phyloP scores from a whole-genome alignment of 2,888 invertebrate species.

The Mythimna albipuncta region DNA sequence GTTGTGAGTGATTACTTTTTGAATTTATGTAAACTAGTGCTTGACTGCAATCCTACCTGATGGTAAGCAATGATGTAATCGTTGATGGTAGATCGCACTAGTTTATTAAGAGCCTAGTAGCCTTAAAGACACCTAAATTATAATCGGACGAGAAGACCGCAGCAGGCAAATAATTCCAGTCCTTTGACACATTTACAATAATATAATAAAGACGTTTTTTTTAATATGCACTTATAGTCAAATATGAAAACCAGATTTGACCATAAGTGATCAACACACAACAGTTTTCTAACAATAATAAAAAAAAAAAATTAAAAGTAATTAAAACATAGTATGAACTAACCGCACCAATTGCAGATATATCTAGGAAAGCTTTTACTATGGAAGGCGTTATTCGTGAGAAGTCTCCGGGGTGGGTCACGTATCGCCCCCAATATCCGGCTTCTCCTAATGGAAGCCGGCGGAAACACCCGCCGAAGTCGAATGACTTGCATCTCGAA shows the following conservation, averaged over 20 bases:
- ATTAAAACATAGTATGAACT: constrained; percentile 30
- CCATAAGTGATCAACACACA: not conserved
- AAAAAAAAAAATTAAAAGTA: not conserved
- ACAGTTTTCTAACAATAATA: not conserved
- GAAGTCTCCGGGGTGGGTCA: constrained; percentile 58
- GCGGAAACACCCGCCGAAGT: constrained; percentile 60
- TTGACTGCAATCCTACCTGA: no score
- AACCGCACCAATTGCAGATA: constrained; percentile 30
- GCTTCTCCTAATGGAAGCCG: constrained; percentile 62
- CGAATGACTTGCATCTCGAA: constrained; percentile 54
- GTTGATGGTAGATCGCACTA: no score
- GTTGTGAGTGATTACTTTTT: no score
- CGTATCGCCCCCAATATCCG: constrained; percentile 67
- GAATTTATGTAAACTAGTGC: no score
- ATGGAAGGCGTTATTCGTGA: constrained; percentile 43
- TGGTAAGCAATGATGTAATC: no score
- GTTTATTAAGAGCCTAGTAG: no score
- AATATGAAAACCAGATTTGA: not conserved
- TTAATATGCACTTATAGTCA: no score
- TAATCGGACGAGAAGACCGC: no score
- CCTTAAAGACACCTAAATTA: no score
- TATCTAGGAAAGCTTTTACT: constrained; percentile 58
- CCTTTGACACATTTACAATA: no score
- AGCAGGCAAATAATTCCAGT: no score
- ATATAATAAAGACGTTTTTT: no score